These are phyloP conservation scores for Peribatodes rhomboidaria DNA, from an alignment of 2,888 invertebrate species.

Conservation along the genomic window DNA sequence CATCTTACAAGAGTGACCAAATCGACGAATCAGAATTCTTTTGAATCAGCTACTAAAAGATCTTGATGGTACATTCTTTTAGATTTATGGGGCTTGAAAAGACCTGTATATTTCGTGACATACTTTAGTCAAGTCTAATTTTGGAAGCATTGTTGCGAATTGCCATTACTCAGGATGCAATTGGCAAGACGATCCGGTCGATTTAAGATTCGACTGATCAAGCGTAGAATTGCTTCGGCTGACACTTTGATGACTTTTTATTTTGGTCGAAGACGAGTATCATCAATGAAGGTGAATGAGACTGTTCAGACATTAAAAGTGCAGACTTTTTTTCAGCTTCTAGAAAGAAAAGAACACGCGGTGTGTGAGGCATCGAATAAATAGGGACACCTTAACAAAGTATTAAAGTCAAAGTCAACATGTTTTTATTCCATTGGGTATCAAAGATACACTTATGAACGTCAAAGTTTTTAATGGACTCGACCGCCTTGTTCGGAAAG, in stretches of 20 bases:
- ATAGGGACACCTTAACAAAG: too few species aligned
- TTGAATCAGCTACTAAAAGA: constrained; percentile 20
- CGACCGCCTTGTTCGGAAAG: too few species aligned
- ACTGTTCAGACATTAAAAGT: neutral
- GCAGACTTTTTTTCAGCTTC: too few species aligned
- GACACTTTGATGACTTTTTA: constrained; percentile 36
- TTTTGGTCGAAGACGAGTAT: constrained; percentile 15
- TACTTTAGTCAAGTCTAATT: constrained; percentile 28
- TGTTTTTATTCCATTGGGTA: too few species aligned
- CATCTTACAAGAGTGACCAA: constrained; percentile 1
- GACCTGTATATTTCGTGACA: constrained; percentile 25
- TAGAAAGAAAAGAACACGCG: too few species aligned
- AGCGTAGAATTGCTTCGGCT: constrained; percentile 28
- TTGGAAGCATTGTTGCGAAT: constrained; percentile 32
- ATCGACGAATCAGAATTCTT: neutral
- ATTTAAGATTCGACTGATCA: constrained; percentile 34
- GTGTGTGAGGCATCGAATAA: too few species aligned
- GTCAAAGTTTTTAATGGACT: too few species aligned
- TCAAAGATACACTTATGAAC: too few species aligned
- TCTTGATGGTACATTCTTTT: constrained; percentile 21
- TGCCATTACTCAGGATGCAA: constrained; percentile 33
- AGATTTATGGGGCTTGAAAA: constrained; percentile 24
- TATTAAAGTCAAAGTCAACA: too few species aligned
- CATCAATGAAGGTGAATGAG: constrained; percentile 4
- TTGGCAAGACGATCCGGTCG: constrained; percentile 37